Percentiles rank a stretch among this genome's conserved stretches.
Conservation (phyloP, 2,113 vertebrate species). For the Chaetodon trifascialis region DNA sequence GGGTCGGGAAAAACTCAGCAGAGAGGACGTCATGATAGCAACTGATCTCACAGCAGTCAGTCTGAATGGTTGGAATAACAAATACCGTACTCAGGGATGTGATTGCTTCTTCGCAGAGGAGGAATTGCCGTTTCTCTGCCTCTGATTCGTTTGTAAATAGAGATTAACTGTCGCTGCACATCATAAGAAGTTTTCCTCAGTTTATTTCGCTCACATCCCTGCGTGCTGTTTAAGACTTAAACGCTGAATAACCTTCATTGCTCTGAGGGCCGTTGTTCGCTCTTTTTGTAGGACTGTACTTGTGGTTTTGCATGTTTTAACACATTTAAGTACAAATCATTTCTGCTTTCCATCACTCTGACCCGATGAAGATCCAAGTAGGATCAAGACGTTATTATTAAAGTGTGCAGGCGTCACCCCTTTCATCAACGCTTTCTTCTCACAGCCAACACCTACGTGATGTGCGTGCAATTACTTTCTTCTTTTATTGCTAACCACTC, state of each 20-base stretch:
- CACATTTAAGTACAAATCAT: conserved; percentile 14
- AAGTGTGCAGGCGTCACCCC: no score
- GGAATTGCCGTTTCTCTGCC: conserved; percentile 45
- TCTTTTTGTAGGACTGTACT: conserved; percentile 21
- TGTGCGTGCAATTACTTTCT: no score
- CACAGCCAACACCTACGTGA: no score
- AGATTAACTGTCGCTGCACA: conserved; percentile 46
- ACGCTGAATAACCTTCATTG: conserved; percentile 20
- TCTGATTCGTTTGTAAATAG: conserved; percentile 70
- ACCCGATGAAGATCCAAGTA: no score
- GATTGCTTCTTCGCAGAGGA: conserved; percentile 56
- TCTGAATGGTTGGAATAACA: conserved; percentile 46
- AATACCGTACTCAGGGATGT: conserved; percentile 76
- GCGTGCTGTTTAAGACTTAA: conserved; percentile 43
- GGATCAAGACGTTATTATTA: no score
- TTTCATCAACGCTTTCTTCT: no score
- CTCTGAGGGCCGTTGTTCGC: conserved; percentile 14
- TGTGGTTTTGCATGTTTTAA: conserved; percentile 49
- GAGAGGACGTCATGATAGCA: conserved; percentile 17
- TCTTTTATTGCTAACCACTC: neutral
- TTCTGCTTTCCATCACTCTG: neutral
- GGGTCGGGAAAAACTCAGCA: conserved; percentile 7
- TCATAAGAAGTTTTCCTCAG: conserved; percentile 16
- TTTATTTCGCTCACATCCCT: conserved; percentile 57
- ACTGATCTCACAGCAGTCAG: conserved; percentile 27